These are phyloP conservation scores for Apodemus agrarius DNA, from an alignment of 2,797 vertebrate genomes.

Conservation along the genomic window DNA sequence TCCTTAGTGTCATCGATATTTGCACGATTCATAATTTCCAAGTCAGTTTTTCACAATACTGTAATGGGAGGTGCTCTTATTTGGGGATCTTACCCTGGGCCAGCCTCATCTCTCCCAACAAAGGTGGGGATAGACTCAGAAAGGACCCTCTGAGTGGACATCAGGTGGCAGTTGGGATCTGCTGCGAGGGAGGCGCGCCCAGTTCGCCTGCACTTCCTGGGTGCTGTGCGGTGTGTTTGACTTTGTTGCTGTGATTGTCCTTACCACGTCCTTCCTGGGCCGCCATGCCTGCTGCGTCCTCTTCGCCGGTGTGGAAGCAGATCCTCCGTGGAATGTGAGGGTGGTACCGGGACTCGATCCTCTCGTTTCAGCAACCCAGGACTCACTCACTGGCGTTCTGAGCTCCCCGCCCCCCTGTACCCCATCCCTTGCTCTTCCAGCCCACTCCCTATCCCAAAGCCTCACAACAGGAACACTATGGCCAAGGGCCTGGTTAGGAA, in stretches of 20 bases:
- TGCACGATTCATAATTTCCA: neutral
- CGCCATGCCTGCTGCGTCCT: neutral
- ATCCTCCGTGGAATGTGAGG: neutral
- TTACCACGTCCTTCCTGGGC: neutral
- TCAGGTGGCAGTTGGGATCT: neutral
- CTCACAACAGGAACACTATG: neutral
- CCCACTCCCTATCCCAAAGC: rapidly evolving
- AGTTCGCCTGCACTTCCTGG: neutral
- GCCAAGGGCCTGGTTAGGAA: neutral
- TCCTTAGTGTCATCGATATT: neutral
- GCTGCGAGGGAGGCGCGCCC: neutral
- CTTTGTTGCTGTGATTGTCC: neutral
- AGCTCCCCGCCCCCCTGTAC: neutral
- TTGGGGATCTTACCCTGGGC: neutral
- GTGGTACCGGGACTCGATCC: neutral
- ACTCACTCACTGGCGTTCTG: neutral
- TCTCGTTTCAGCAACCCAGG: neutral
- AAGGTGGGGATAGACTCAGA: neutral
- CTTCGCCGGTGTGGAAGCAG: neutral
- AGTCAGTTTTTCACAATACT: neutral
- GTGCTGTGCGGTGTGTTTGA: neutral
- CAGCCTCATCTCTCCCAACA: neutral
- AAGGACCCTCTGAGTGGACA: neutral
- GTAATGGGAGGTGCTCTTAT: neutral
- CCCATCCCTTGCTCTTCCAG: neutral